Base-by-base conservation (phyloP, 2,888 invertebrate species). In the Diaphora mendica region DNA sequence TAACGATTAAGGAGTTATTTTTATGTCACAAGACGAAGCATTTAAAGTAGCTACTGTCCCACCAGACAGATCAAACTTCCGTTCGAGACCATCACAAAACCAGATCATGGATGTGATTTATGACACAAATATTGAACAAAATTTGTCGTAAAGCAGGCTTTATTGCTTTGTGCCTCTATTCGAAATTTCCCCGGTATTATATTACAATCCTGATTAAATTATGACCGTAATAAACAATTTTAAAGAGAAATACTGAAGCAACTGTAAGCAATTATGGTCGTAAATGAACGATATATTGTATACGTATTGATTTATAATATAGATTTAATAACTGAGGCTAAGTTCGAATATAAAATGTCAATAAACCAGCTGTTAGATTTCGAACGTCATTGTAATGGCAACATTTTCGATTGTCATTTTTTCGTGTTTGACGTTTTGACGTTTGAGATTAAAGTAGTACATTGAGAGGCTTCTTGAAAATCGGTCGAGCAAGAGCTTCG, bases 91-190 rank as follows among this genome's bases (percentile, higher is more conserved):
- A 82, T 82, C 79, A 83, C 81, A 88, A 89, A 91, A 92, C 89
- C 92, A 91, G 91, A 92, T 90, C 90, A 91, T 85, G 84, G 82
- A 55, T 62, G 77, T 90, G 92, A 93, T 93, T 92, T 93, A 93
- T 87, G 86, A 87, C 83, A 87, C 88, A 91, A 92, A 93, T 91
- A 91, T 92, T 92, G 90, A 88, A 93, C 90, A 86, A 88, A 91
- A 91, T 92, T 91, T 92, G 91, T 93, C 93, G 89, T 93, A 92
- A 93, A 92, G 78, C 83, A 79, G 79, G 77, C 76, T 91, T 93
- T 93, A 93, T 88, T 85, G 86, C 81, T 79, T 75, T 68, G 74
- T 78, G 85, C 85, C 84, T 88, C 87, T 88, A 89, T 90, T 89
- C 84, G 79, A 90, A 88, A 83, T 86, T 87, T 86, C 87, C 76